Base-by-base conservation (phyloP, 1,140 invertebrate genomes). In the Hormaphis cornu region DNA sequence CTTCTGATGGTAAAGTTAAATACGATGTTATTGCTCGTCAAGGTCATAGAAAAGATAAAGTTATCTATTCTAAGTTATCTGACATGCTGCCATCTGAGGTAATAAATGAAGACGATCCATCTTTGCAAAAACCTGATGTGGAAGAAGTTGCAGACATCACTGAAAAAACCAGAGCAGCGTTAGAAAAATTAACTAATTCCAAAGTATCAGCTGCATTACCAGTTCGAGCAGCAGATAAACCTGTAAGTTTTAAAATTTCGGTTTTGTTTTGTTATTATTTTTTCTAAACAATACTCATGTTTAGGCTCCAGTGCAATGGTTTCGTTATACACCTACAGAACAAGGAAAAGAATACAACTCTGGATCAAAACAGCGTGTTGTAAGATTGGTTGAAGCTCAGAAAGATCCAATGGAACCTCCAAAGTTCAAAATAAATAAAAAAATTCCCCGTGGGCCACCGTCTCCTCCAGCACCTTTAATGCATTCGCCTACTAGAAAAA, bases 341-440 rank as follows among this genome's bases (percentile, higher is more conserved):
- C 94, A 98, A 82, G 94, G 95, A 0, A 86, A 89, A 33, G 87
- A 89, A 0, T 98, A 94, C 75, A 98, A 98, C 79, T 97, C 95
- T 1, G 95, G 95, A 2, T 94, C 96, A 10, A 97, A 98, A 76
- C 97, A 99, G 77, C 83, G 97, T 52, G 94, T 99, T 30, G 98
- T 99, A 72, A 84, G 95, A 74, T 91, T 97, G 87, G 92, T 97
- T 1, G 94, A 97, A 78, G 89, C 89, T 5, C 94, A 96, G 78
- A 87, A 91, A 73, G 97, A 99, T 83, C 97, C 97, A 0, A 94
- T 99, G 87, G 95, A 98, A 79, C 97, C 97, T 9, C 97, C 97
- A 0, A 89, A 93, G 76, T 99, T 98, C 79, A 95, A 94, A 78
- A 93, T 94, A 50, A 94, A 93, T 77, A 91, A 91, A 75, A 95